A percentile compares a stretch with the other conserved stretches of the same genome.
These are phyloP conservation scores for Sesamia inferens DNA, from an alignment of 2,888 invertebrate species.

Conservation along the genomic window DNA sequence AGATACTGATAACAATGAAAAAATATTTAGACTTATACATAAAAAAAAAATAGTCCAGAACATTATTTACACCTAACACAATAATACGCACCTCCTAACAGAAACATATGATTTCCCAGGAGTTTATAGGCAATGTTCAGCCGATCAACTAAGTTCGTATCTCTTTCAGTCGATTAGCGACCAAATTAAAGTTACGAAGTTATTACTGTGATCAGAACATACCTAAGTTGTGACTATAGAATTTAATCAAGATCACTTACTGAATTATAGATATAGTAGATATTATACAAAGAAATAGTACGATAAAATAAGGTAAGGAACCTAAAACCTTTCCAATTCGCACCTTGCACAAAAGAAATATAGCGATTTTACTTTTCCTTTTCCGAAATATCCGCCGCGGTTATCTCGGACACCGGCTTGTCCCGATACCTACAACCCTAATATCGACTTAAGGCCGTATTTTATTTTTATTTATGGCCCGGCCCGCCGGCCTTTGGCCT, in stretches of 20 bases:
- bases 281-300: not conserved
- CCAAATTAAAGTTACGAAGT: slow-evolving; percentile 27
- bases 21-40: not conserved
- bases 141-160: slow-evolving; percentile 35
- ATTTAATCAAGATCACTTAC: not conserved
- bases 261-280: not conserved
- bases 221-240: not conserved
- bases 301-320: not conserved
- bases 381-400: slow-evolving; percentile 50
- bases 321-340: not conserved
- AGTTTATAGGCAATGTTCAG: slow-evolving; percentile 31
- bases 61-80: not conserved
- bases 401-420: slow-evolving; percentile 51
- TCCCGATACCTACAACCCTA: slow-evolving; percentile 63
- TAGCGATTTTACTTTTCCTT: slow-evolving; percentile 46
- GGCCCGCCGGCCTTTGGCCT: slow-evolving; percentile 70
- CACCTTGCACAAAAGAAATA: slow-evolving; percentile 24
- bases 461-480: slow-evolving; percentile 81
- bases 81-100: not conserved
- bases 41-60: no score
- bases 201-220: not conserved
- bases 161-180: slow-evolving; percentile 46
- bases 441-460: slow-evolving; percentile 71
- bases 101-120: slow-evolving; percentile 14
- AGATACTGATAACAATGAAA: no score